Evolutionary conservation across 2,113 vertebrate genomes (phyloP).

Genomic region (Steatornis caripensis): DNA sequence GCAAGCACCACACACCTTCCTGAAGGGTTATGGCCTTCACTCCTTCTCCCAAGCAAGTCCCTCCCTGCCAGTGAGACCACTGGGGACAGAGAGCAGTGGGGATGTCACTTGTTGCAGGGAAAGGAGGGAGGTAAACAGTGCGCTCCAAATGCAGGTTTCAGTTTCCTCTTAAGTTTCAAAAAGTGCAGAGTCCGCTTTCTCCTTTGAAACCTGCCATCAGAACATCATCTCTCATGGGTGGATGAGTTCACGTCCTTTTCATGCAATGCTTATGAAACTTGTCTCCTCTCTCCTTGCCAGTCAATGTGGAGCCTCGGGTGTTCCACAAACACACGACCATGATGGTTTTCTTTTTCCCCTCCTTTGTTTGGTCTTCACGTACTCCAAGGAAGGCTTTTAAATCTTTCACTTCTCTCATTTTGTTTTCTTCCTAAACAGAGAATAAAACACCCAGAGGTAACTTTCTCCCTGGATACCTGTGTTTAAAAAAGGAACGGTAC

Average conservation of each 20-base stretch:
- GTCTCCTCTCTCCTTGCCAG: background rate
- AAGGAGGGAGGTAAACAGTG: background rate
- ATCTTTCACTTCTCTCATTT: background rate
- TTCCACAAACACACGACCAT: background rate
- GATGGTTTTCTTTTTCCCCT: background rate
- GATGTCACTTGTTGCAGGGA: background rate
- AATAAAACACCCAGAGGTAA: background rate
- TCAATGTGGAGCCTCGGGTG: background rate
- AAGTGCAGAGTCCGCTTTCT: background rate
- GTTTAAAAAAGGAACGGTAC: background rate
- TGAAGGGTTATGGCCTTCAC: background rate
- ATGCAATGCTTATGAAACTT: background rate
- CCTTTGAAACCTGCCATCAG: background rate
- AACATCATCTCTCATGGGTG: background rate
- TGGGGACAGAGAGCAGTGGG: background rate
- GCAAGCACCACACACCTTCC: rapidly evolving
- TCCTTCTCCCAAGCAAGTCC: background rate
- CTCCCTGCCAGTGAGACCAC: background rate
- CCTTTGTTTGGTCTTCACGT: background rate
- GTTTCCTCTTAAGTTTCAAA: background rate
- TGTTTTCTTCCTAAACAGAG: background rate
- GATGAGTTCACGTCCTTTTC: background rate
- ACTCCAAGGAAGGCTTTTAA: background rate
- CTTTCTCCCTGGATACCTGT: background rate
- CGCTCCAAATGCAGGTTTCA: background rate